phyloP scores from a whole-genome alignment of 2,797 vertebrate genomes.

The Gallinago nigripennis region DNA sequence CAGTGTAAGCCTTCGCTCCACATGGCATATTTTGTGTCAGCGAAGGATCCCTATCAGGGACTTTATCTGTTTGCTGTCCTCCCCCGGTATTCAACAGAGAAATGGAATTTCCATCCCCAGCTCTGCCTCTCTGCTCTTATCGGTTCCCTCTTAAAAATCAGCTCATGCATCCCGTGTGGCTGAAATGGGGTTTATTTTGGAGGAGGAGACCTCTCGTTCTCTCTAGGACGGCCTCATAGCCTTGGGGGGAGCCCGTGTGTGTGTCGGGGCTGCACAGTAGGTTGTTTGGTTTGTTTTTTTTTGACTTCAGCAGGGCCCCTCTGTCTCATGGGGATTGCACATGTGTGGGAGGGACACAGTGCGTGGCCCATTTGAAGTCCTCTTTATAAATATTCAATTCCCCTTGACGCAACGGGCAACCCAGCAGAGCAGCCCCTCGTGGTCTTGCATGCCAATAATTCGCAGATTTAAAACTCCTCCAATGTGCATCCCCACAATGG shows the following conservation, averaged over 20 bases:
- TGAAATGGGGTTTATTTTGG: neutral
- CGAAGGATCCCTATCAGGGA: neutral
- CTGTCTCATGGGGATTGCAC: neutral
- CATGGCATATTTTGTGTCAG: conserved; percentile 32
- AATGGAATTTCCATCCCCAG: neutral
- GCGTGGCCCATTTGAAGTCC: conserved; percentile 44
- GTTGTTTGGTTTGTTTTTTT: neutral
- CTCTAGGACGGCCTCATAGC: neutral
- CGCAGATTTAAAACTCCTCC: conserved; percentile 53
- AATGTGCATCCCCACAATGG: conserved; percentile 43
- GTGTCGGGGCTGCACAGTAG: neutral
- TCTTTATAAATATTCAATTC: conserved; percentile 61
- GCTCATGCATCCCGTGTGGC: neutral
- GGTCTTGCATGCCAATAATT: conserved; percentile 56
- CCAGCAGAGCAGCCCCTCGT: conserved; percentile 33
- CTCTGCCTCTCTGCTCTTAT: neutral
- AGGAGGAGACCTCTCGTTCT: neutral
- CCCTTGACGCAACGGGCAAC: neutral
- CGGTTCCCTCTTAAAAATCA: neutral
- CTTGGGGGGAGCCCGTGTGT: neutral
- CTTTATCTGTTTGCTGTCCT: conserved; percentile 36
- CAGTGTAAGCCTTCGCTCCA: conserved; percentile 22
- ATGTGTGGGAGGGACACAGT: neutral
- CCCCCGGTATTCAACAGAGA: neutral
- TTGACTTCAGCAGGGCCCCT: neutral